These are phyloP conservation scores for Bactericera cockerelli DNA, from an alignment of 1,140 invertebrate genomes.

Conservation along the genomic window DNA sequence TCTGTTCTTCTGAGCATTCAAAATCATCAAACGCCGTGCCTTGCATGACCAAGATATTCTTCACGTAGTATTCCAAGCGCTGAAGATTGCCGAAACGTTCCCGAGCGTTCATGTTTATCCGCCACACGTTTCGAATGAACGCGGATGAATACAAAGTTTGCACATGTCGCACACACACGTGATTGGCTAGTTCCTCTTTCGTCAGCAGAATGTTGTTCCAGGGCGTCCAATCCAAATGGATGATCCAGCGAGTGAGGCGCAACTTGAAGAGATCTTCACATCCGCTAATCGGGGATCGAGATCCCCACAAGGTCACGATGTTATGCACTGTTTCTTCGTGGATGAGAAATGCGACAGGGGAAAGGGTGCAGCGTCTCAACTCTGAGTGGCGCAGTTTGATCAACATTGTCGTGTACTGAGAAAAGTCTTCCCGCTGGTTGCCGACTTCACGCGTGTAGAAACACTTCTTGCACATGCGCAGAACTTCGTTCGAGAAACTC, in stretches of 20 bases:
- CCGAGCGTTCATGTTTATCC: neutral
- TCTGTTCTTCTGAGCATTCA: no score
- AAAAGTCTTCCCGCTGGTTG: neutral
- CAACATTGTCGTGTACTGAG: neutral
- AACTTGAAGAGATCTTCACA: neutral
- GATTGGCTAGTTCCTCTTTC: neutral
- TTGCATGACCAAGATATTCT: neutral
- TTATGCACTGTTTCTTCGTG: neutral
- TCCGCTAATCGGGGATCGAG: neutral
- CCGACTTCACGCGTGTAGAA: neutral
- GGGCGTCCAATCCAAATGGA: conserved; percentile 1
- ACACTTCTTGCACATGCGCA: neutral
- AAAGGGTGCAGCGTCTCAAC: neutral
- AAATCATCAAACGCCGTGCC: no score
- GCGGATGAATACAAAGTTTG: neutral
- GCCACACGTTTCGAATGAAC: neutral
- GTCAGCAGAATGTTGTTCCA: conserved; percentile 3
- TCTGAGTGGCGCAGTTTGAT: neutral
- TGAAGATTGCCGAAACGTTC: neutral
- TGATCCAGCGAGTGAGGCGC: neutral
- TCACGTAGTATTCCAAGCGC: neutral
- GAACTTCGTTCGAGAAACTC: neutral
- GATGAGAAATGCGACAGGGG: neutral
- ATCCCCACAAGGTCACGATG: neutral
- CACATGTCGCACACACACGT: neutral